Conservation (phyloP, 2,113 vertebrate species). For the Procavia capensis region DNA sequence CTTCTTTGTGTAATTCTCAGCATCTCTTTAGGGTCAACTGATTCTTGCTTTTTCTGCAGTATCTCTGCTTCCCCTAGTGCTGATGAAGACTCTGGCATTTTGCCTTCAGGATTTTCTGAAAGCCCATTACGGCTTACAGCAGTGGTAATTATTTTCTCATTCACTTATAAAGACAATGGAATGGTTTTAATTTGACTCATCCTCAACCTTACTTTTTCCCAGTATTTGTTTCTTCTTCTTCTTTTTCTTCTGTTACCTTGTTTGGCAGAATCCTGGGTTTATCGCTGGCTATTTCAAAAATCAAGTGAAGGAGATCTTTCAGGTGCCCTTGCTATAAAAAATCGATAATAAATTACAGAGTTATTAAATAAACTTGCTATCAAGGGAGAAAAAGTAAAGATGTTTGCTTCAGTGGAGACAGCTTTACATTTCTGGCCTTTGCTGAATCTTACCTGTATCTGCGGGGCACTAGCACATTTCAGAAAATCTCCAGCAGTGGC, state of each 20-base stretch:
- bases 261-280: slow-evolving; percentile 73
- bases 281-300: slow-evolving; percentile 61
- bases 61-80: slow-evolving; percentile 10
- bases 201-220: slow-evolving; percentile 65
- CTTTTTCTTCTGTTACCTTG: slow-evolving; percentile 39
- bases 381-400: slow-evolving; percentile 74
- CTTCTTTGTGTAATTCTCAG: not conserved
- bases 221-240: slow-evolving; percentile 25
- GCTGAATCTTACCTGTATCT: slow-evolving; percentile 64
- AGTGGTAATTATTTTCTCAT: slow-evolving; percentile 73
- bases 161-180: slow-evolving; percentile 66
- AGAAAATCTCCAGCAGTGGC: slow-evolving; percentile 54
- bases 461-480: slow-evolving; percentile 68
- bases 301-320: slow-evolving; percentile 64
- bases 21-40: not conserved
- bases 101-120: slow-evolving; percentile 66
- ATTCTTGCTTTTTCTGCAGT: not conserved
- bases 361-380: slow-evolving; percentile 70
- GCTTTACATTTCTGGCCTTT: slow-evolving; percentile 38
- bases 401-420: slow-evolving; percentile 56
- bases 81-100: slow-evolving; percentile 44
- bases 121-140: slow-evolving; percentile 43
- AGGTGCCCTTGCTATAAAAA: slow-evolving; percentile 73
- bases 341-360: slow-evolving; percentile 71
- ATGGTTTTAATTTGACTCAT: slow-evolving; percentile 79